Percentiles rank a stretch among this genome's conserved stretches.
Evolutionary conservation across 1,140 invertebrate genomes (phyloP).

Genomic region (Marisa cornuarietis): DNA sequence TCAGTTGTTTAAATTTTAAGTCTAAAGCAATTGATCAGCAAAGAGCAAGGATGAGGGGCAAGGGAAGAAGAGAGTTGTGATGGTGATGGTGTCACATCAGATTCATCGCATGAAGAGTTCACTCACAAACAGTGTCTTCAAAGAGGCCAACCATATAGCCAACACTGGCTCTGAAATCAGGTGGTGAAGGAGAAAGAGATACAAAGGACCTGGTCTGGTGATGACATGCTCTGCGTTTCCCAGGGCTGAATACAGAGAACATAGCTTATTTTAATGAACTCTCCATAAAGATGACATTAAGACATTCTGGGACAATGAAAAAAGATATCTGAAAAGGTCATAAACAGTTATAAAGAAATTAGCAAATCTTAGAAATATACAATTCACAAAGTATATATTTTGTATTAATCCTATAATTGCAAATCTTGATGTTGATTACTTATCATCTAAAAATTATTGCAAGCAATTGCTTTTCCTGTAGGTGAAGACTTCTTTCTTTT

Average conservation of each 20-base stretch:
- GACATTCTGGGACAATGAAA: neutral
- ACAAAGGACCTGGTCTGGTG: constrained; percentile 31
- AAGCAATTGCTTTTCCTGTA: too few species aligned
- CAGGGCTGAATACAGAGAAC: too few species aligned
- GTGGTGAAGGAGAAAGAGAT: constrained; percentile 52
- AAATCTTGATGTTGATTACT: too few species aligned
- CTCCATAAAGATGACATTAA: neutral
- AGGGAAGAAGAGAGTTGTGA: neutral
- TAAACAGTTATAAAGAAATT: too few species aligned
- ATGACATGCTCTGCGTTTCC: neutral
- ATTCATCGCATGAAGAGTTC: neutral
- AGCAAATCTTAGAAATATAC: too few species aligned
- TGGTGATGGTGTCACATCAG: neutral
- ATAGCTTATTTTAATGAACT: neutral
- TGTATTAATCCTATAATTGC: too few species aligned
- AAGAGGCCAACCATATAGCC: constrained; percentile 52
- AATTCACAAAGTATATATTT: too few species aligned
- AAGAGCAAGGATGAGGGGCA: neutral
- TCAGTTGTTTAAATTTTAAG: neutral
- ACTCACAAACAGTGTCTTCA: constrained; percentile 60
- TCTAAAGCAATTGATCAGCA: neutral
- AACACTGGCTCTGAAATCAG: constrained; percentile 55
- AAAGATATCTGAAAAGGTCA: too few species aligned
- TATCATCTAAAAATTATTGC: too few species aligned
- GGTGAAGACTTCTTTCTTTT: too few species aligned